Conservation (phyloP, 2,888 invertebrate genomes). For the Pseudococcus viburni region DNA sequence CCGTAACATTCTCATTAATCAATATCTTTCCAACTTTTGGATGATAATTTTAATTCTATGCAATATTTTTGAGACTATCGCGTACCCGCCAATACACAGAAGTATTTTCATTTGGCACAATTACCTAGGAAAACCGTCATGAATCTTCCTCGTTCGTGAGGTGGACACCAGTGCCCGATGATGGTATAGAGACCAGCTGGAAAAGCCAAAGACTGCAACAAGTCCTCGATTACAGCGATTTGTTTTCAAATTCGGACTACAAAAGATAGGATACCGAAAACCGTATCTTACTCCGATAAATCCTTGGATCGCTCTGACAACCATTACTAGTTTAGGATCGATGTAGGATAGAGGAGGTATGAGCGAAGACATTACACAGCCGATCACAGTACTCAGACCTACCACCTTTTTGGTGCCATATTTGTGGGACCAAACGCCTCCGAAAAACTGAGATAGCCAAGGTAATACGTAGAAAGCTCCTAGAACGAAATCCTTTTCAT, state of each 20-base stretch:
- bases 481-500: constrained; percentile 33
- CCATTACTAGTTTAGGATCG: constrained; percentile 30
- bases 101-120: constrained; percentile 62
- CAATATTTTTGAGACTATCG: neutral
- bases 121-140: constrained; percentile 76
- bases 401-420: constrained; percentile 50
- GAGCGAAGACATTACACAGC: constrained; percentile 28
- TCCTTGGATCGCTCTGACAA: constrained; percentile 39
- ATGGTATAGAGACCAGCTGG: constrained; percentile 85
- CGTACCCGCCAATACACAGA: constrained; percentile 35
- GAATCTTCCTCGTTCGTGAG: constrained; percentile 82
- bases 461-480: constrained; percentile 2
- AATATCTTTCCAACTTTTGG: neutral
- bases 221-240: neutral
- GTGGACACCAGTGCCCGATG: constrained; percentile 86
- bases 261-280: neutral
- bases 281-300: constrained; percentile 16
- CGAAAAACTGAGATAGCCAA: constrained; percentile 23
- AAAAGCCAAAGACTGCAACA: constrained; percentile 73
- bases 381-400: constrained; percentile 14
- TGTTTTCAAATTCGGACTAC: neutral
- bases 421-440: constrained; percentile 10
- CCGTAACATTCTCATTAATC: neutral
- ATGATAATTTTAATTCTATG: neutral
- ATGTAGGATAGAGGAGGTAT: constrained; percentile 16